A percentile compares a stretch with the other conserved stretches of the same genome.
phyloP scores from a whole-genome alignment of 2,113 vertebrate genomes.

The Grus americana region DNA sequence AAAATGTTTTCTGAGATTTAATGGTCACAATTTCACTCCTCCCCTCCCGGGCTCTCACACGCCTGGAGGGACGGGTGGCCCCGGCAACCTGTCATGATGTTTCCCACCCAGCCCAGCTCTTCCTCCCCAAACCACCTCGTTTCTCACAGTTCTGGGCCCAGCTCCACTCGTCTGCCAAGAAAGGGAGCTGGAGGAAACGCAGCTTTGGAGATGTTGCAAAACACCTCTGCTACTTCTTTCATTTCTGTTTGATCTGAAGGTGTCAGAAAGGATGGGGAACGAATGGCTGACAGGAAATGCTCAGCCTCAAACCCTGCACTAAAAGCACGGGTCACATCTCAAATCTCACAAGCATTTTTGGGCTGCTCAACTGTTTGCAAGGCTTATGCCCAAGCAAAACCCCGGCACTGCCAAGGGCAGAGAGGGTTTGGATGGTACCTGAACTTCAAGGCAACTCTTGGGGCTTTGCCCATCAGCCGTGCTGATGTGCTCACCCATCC shows the following conservation, averaged over 20 bases:
- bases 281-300: background rate
- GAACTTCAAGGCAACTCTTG: background rate
- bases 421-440: background rate
- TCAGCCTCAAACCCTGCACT: background rate
- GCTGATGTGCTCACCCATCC: background rate
- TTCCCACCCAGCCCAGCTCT: background rate
- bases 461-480: background rate
- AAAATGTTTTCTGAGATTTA: background rate
- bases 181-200: background rate
- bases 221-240: background rate
- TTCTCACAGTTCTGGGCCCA: background rate
- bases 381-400: rapidly evolving
- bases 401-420: background rate
- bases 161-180: background rate
- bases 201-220: background rate
- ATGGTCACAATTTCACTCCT: background rate
- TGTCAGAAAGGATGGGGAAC: rapidly evolving
- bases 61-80: background rate
- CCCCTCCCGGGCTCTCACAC: background rate
- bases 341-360: background rate
- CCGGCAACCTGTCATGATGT: background rate
- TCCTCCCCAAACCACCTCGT: background rate
- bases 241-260: background rate
- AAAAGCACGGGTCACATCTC: background rate
- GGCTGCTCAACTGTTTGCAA: rapidly evolving